Evolutionary conservation across 2,888 invertebrate genomes (phyloP).

Genomic region (Andrena haemorrhoa): DNA sequence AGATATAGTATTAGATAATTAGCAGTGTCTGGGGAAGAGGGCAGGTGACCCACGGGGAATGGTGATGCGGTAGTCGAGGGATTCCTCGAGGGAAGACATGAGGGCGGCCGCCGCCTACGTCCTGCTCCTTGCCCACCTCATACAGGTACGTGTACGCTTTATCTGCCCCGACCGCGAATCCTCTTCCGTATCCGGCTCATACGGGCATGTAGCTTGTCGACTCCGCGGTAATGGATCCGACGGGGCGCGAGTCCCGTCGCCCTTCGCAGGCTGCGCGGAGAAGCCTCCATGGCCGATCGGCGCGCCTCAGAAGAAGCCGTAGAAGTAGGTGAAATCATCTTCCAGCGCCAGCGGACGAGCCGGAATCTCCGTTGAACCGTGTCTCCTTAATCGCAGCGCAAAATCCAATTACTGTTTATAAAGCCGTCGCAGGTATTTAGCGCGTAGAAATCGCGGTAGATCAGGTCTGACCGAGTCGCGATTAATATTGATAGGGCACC

Average conservation of each 20-base stretch:
- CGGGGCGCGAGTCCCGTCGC: slow-evolving; percentile 21
- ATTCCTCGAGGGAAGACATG: slow-evolving; percentile 84
- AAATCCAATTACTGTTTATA: background rate
- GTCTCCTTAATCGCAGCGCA: no score
- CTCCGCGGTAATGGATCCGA: slow-evolving; percentile 43
- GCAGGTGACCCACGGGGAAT: slow-evolving; percentile 76
- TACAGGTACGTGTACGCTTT: slow-evolving; percentile 80
- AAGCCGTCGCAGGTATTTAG: background rate
- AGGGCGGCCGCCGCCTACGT: slow-evolving; percentile 85
- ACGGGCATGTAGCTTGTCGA: slow-evolving; percentile 55
- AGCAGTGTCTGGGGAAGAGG: slow-evolving; percentile 52
- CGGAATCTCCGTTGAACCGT: no score
- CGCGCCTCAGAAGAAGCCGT: no score
- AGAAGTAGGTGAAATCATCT: no score
- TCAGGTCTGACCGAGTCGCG: background rate
- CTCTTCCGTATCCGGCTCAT: slow-evolving; percentile 67
- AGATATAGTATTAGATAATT: slow-evolving; percentile 33
- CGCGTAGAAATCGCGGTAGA: slow-evolving; percentile 8
- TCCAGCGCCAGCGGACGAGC: no score
- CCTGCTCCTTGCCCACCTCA: slow-evolving; percentile 84
- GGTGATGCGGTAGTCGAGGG: slow-evolving; percentile 85
- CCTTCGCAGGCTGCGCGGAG: background rate
- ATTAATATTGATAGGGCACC: background rate
- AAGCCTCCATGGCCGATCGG: no score
- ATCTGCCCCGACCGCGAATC: slow-evolving; percentile 59